phyloP scores from a whole-genome alignment of 2,888 invertebrate species.

The Troides aeacus region DNA sequence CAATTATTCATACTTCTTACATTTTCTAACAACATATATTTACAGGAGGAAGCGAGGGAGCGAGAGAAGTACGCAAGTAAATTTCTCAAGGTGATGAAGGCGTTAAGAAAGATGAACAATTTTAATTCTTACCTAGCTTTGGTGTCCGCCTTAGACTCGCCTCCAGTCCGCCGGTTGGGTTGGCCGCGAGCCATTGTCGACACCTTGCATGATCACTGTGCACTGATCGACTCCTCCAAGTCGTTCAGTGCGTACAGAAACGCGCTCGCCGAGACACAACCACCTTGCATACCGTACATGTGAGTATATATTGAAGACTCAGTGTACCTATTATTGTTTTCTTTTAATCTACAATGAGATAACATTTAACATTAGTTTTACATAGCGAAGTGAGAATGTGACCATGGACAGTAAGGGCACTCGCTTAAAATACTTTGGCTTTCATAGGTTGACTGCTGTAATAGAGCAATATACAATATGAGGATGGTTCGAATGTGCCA shows the following conservation, averaged over 20 bases:
- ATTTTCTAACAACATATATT: neutral
- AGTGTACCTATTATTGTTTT: no score
- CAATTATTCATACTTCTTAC: neutral
- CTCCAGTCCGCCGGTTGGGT: conserved; percentile 94
- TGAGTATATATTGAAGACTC: conserved; percentile 76
- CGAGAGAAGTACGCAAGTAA: conserved; percentile 96
- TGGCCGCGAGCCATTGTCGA: conserved; percentile 96
- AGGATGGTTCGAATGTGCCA: no score
- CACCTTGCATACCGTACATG: conserved; percentile 99
- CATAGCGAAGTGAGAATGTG: no score
- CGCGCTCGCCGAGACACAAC: conserved; percentile 95
- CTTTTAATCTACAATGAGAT: no score
- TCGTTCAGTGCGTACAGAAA: conserved; percentile 98
- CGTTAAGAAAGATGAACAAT: conserved; percentile 97
- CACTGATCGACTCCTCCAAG: conserved; percentile 97
- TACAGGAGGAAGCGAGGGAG: conserved; percentile 91
- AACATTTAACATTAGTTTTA: no score
- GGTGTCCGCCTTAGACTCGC: conserved; percentile 97
- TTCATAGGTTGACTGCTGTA: no score
- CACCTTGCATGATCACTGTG: conserved; percentile 95
- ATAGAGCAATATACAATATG: no score
- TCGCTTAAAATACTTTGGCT: no score
- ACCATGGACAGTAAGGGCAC: no score
- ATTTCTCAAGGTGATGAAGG: conserved; percentile 99
- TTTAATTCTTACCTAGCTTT: conserved; percentile 99